These are phyloP conservation scores for Leucoptera coffeella DNA, from an alignment of 2,888 invertebrate species.

Conservation along the genomic window DNA sequence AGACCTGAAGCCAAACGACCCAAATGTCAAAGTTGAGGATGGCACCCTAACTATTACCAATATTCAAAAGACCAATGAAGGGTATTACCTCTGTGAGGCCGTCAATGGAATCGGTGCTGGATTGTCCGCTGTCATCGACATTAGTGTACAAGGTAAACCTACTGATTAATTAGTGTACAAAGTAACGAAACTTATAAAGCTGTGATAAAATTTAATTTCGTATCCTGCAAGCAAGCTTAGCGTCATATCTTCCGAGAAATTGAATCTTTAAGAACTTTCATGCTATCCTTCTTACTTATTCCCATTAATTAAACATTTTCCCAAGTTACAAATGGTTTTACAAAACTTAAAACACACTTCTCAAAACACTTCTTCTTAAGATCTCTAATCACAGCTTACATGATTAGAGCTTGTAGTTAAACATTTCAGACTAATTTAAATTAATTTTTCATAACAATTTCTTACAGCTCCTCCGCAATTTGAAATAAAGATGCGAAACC, in stretches of 20 bases:
- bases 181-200: constrained; percentile 2
- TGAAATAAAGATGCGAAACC: constrained; percentile 85
- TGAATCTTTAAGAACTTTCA: too few relatives aligned
- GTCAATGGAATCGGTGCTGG: constrained; percentile 94
- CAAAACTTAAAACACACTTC: too few relatives aligned
- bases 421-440: not conserved
- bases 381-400: too few relatives aligned
- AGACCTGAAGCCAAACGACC: constrained; percentile 84
- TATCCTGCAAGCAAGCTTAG: too few relatives aligned
- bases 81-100: constrained; percentile 92
- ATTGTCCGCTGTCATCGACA: constrained; percentile 86
- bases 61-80: constrained; percentile 90
- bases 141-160: constrained; percentile 82
- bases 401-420: too few relatives aligned
- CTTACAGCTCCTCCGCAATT: constrained; percentile 83
- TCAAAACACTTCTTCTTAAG: too few relatives aligned
- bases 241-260: too few relatives aligned
- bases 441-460: too few relatives aligned
- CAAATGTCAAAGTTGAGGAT: constrained; percentile 88
- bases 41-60: constrained; percentile 86
- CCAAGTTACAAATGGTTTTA: too few relatives aligned
- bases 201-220: not conserved
- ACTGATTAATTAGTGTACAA: too few relatives aligned
- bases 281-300: too few relatives aligned
- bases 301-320: too few relatives aligned